Evolutionary conservation across 2,113 vertebrate species (phyloP).

Genomic region (Tupaia tana): DNA sequence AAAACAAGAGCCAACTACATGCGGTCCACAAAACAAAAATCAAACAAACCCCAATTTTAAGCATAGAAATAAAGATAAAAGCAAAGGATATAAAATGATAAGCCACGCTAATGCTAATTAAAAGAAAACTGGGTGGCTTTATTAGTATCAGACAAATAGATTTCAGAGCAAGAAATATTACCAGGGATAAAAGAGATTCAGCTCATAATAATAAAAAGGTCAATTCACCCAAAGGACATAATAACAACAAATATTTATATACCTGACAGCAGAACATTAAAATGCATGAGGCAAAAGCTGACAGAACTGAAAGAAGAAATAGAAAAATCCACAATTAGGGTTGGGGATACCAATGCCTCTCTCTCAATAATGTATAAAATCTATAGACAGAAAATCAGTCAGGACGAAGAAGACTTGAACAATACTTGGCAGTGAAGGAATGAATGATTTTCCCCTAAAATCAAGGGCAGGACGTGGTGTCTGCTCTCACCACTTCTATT

Average conservation of each 20-base stretch:
- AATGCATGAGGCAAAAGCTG: background rate
- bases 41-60: background rate
- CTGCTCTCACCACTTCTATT: background rate
- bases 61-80: slow-evolving; percentile 7
- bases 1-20: background rate
- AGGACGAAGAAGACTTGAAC: background rate
- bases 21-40: background rate
- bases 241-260: background rate
- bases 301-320: background rate
- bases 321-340: background rate
- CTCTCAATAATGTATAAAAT: background rate
- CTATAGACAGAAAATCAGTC: background rate
- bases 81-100: background rate
- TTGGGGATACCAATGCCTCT: background rate
- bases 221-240: background rate
- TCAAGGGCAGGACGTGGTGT: background rate
- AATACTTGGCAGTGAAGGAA: background rate
- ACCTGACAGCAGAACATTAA: background rate
- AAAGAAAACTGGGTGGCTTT: slow-evolving; percentile 13
- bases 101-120: background rate
- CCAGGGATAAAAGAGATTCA: background rate
- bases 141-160: background rate
- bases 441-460: background rate
- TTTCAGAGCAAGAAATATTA: slow-evolving; percentile 21
- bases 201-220: background rate